phyloP scores from a whole-genome alignment of 2,797 vertebrate genomes.

The Vireo griseus region DNA sequence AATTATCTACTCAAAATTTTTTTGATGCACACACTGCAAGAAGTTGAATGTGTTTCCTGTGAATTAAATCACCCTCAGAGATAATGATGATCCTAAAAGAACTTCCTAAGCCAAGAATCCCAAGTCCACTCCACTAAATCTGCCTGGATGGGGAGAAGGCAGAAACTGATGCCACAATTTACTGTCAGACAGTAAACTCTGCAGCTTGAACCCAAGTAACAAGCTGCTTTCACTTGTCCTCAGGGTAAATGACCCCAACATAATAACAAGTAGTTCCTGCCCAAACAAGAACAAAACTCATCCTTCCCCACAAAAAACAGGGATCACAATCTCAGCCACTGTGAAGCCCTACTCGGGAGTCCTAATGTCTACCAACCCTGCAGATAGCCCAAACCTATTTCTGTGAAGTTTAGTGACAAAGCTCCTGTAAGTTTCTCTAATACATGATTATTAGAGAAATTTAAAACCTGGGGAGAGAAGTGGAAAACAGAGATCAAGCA shows the following conservation, averaged over 20 bases:
- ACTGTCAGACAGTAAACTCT: not conserved
- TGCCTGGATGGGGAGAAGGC: not conserved
- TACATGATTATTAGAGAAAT: accelerated
- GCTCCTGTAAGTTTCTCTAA: not conserved
- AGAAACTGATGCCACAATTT: not conserved
- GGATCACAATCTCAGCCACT: not conserved
- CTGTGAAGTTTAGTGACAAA: not conserved
- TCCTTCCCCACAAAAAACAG: not conserved
- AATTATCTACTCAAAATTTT: slow-evolving; percentile 41
- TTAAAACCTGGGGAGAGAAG: not conserved
- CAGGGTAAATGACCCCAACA: not conserved
- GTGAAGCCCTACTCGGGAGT: not conserved
- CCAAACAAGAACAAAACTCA: not conserved
- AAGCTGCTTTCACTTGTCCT: not conserved
- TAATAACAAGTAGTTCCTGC: not conserved
- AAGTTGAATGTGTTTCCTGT: slow-evolving; percentile 4
- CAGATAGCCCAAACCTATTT: not conserved
- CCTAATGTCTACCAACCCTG: not conserved
- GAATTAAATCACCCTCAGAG: slow-evolving; percentile 11
- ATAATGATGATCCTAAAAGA: not conserved
- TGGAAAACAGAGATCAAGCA: not conserved
- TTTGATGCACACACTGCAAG: not conserved
- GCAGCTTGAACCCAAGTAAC: not conserved
- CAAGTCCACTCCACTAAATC: not conserved
- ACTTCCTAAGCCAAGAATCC: not conserved